These are phyloP conservation scores for Camptogramma bilineatum DNA, from an alignment of 2,888 invertebrate genomes.

Conservation along the genomic window DNA sequence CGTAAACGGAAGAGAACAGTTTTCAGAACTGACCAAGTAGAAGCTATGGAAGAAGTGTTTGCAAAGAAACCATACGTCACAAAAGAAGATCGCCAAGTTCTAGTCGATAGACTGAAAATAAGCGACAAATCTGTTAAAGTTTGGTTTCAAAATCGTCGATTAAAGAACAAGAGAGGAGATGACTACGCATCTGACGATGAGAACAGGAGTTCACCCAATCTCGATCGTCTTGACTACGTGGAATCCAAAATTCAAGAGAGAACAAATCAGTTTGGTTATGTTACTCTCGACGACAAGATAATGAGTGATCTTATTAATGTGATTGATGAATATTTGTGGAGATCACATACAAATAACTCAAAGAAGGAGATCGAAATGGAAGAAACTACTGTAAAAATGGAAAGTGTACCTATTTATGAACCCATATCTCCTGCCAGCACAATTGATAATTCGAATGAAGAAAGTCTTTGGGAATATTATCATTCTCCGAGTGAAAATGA, in stretches of 20 bases:
- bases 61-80: constrained; percentile 88
- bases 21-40: constrained; percentile 90
- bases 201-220: constrained; percentile 30
- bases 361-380: constrained; percentile 27
- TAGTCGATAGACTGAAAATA: constrained; percentile 86
- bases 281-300: constrained; percentile 59
- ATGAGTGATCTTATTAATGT: constrained; percentile 54
- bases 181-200: constrained; percentile 31
- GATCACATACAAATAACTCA: constrained; percentile 5
- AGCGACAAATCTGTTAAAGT: constrained; percentile 91
- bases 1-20: constrained; percentile 89
- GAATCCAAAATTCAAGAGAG: constrained; percentile 58
- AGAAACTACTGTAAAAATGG: constrained; percentile 23
- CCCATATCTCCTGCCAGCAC: constrained; percentile 66
- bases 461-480: constrained; percentile 47
- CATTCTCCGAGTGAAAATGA: constrained; percentile 45
- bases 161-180: constrained; percentile 86
- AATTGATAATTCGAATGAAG: constrained; percentile 45
- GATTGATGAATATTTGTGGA: constrained; percentile 51
- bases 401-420: constrained; percentile 55
- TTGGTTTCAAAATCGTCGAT: constrained; percentile 92
- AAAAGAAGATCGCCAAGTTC: constrained; percentile 87
- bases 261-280: constrained; percentile 60
- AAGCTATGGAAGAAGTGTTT: constrained; percentile 90
- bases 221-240: constrained; percentile 52